These are phyloP conservation scores for Sorex fumeus DNA, from an alignment of 2,113 vertebrate genomes.

Conservation along the genomic window DNA sequence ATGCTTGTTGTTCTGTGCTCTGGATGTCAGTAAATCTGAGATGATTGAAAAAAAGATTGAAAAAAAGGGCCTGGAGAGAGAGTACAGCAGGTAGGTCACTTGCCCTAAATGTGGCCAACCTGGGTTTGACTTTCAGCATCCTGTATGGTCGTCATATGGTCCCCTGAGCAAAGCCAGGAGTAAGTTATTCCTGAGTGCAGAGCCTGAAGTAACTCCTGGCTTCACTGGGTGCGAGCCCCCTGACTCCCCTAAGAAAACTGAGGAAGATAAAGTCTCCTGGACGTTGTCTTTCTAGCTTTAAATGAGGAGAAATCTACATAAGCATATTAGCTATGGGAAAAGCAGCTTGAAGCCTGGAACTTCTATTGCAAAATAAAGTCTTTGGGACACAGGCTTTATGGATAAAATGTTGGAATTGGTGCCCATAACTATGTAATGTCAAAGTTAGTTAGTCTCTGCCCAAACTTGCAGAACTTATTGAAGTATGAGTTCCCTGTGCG, in stretches of 20 bases:
- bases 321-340: constrained; percentile 2
- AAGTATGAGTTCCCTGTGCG: not conserved
- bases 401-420: constrained; percentile 28
- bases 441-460: constrained; percentile 49
- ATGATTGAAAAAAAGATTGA: constrained; percentile 7
- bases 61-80: too few relatives aligned
- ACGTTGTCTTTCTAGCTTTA: constrained; percentile 54
- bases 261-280: constrained; percentile 45
- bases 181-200: too few relatives aligned
- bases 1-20: constrained; percentile 49
- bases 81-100: too few relatives aligned
- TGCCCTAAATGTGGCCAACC: too few relatives aligned
- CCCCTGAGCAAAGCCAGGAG: too few relatives aligned
- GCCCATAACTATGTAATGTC: constrained; percentile 26
- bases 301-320: constrained; percentile 52
- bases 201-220: too few relatives aligned
- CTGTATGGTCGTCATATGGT: too few relatives aligned
- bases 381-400: not conserved
- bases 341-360: constrained; percentile 42
- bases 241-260: too few relatives aligned
- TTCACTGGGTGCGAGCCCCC: too few relatives aligned
- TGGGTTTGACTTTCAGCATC: too few relatives aligned
- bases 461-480: not conserved
- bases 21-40: constrained; percentile 19
- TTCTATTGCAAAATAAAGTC: constrained; percentile 50